Base-by-base conservation (phyloP, 2,113 vertebrate genomes). In the Triplophysa tibetana region DNA sequence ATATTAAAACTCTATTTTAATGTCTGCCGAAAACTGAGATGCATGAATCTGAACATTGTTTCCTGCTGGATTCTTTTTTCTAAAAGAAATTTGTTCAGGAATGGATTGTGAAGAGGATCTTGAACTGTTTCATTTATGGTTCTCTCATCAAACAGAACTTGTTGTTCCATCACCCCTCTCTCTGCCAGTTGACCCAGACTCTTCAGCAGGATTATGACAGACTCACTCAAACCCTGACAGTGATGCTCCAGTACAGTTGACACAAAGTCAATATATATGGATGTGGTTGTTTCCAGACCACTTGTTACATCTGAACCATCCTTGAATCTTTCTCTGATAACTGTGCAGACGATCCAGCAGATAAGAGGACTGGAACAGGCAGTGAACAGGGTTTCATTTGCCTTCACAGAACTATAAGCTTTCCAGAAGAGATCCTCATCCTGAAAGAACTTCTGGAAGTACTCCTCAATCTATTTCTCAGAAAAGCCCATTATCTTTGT, bases 41-140 rank as follows among this genome's bases (percentile, higher is more conserved):
- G 82, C 19, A 48, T 56, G 52, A 90, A 89, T 4, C 67, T 63
- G 29, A 80, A 87, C 43, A 87, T 72, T 2, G 16, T 78, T 45
- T 1, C n/a, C 38, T 50, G n/a, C 0, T 0, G 11, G 23, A 43
- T 10, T 2, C 80, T 77, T 17, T 69, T 65, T 41, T 33, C 78
- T 38, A 84, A 65, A 56, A 87, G 0, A 12, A 66, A 23, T 0
- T 8, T 66, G 24, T 72, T 33, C 11, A 84, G 4, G 52, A 84
- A 82, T 9, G 29, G 33, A 13, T 3, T 0, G 0, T 8, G 33
- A 13, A 1, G 8, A 58, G 41, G 23, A 1, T 16, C 45, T 43
- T 61, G 16, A 75, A 75, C 5, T 0, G 10, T 45, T 61, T 74
- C 23, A 21, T 61, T 19, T 0, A 62, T 24, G 0, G 3, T 41